Evolutionary conservation across 2,888 invertebrate genomes (phyloP).

Genomic region (Pyrochroa serraticornis): DNA sequence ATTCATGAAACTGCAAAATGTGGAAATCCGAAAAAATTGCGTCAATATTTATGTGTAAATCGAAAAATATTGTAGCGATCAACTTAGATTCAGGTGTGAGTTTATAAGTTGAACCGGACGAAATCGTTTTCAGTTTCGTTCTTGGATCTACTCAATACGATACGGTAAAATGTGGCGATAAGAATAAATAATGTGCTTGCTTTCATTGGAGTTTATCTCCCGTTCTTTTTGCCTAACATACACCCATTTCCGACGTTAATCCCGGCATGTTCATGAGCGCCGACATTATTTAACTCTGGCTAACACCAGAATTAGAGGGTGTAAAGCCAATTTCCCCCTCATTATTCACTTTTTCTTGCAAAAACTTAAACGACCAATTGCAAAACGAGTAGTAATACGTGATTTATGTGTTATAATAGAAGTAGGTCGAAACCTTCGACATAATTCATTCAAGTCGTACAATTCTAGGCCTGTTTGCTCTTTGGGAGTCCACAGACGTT

Average conservation of each 20-base stretch:
- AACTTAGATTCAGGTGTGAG: constrained; percentile 41
- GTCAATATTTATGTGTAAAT: constrained; percentile 16
- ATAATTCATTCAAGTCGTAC: constrained; percentile 23
- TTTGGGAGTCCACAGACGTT: constrained; percentile 54
- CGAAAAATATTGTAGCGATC: constrained; percentile 22
- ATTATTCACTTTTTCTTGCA: constrained; percentile 1
- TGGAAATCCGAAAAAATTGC: background rate
- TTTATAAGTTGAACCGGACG: constrained; percentile 43
- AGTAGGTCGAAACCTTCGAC: constrained; percentile 5
- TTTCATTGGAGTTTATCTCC: constrained; percentile 53
- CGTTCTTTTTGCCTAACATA: constrained; percentile 51
- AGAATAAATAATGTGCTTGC: constrained; percentile 53
- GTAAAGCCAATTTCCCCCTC: constrained; percentile 7
- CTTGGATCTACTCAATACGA: constrained; percentile 50
- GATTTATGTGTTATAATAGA: too few relatives aligned
- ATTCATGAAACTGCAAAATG: constrained; percentile 31
- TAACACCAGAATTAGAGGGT: constrained; percentile 44
- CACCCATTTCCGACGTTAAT: constrained; percentile 57
- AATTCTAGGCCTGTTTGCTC: constrained; percentile 23
- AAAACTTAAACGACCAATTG: too few relatives aligned
- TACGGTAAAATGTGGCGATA: constrained; percentile 54
- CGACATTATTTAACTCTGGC: constrained; percentile 53
- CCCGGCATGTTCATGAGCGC: constrained; percentile 54
- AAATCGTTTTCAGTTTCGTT: constrained; percentile 50
- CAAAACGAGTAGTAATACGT: too few relatives aligned